These are phyloP conservation scores for Platichthys stellatus DNA, from an alignment of 2,113 vertebrate genomes.

Conservation along the genomic window DNA sequence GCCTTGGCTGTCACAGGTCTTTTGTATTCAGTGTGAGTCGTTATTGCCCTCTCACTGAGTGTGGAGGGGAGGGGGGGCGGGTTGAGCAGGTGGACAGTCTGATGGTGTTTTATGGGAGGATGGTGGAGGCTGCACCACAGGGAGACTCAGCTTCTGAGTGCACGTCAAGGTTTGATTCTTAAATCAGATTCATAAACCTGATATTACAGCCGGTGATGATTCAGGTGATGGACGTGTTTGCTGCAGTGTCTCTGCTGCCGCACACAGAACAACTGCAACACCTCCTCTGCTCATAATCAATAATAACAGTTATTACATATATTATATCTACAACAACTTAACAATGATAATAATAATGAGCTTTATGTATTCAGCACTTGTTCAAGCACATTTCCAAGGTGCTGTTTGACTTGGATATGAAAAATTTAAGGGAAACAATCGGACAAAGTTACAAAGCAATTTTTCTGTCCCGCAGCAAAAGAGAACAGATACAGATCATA, in stretches of 20 bases:
- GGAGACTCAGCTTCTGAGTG: slow-evolving; percentile 36
- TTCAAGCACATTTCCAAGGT: too few relatives aligned
- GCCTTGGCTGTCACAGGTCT: slow-evolving; percentile 55
- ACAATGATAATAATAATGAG: too few relatives aligned
- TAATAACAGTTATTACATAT: too few relatives aligned
- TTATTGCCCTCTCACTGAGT: slow-evolving; percentile 57
- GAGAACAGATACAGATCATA: too few relatives aligned
- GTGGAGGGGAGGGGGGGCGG: slow-evolving; percentile 30
- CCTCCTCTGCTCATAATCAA: too few relatives aligned
- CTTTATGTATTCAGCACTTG: too few relatives aligned
- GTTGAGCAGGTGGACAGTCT: slow-evolving; percentile 62
- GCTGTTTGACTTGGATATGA: too few relatives aligned
- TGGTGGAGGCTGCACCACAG: slow-evolving; percentile 43
- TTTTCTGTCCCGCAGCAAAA: too few relatives aligned
- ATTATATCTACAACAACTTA: too few relatives aligned
- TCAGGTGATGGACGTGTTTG: slow-evolving; percentile 20
- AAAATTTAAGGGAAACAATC: too few relatives aligned
- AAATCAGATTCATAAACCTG: slow-evolving; percentile 52
- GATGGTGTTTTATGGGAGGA: slow-evolving; percentile 40
- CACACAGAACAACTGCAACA: not conserved
- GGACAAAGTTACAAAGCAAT: too few relatives aligned
- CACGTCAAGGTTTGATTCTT: slow-evolving; percentile 16
- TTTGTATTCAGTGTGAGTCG: slow-evolving; percentile 70
- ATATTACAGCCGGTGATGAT: slow-evolving; percentile 37
- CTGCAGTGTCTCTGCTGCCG: slow-evolving; percentile 37